A percentile compares a stretch with the other conserved stretches of the same genome.
Evolutionary conservation across 2,888 invertebrate species (phyloP).

Genomic region (Eudasyphora cyanicolor): DNA sequence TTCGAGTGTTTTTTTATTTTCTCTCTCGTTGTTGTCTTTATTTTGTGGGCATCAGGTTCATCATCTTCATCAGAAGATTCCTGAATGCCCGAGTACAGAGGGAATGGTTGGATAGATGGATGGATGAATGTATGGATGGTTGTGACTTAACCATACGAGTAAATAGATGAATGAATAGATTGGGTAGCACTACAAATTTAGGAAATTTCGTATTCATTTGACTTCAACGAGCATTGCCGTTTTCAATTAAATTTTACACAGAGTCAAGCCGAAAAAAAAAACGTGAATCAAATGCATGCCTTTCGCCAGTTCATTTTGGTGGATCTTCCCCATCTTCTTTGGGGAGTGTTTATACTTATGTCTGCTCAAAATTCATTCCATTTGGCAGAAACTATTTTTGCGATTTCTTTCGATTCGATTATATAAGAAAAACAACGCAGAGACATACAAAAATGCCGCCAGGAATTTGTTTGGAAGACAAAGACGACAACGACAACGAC

Average conservation of each 20-base stretch:
- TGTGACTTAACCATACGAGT: neutral
- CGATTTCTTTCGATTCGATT: neutral
- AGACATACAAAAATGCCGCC: constrained; percentile 31
- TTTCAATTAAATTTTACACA: constrained; percentile 25
- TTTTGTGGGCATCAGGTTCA: neutral
- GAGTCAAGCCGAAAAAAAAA: neutral
- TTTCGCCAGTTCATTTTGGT: neutral
- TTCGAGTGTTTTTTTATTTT: neutral
- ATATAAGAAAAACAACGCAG: neutral
- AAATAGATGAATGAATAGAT: neutral
- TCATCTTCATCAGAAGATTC: neutral
- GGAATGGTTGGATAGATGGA: neutral
- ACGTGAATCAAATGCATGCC: neutral
- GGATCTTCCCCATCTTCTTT: neutral
- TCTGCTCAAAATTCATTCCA: neutral
- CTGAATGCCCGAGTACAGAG: neutral
- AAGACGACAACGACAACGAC: neutral
- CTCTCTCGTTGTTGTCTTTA: neutral
- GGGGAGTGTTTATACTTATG: neutral
- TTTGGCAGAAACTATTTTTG: constrained; percentile 13
- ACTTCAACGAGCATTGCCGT: neutral
- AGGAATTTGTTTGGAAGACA: constrained; percentile 27
- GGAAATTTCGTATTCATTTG: constrained; percentile 12
- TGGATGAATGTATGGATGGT: neutral
- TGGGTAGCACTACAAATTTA: neutral